Evolutionary conservation across 2,113 vertebrate genomes (phyloP).

Genomic region (human (Homo sapiens)): GRCh38 chr12:75042001-75042500

Average conservation of each 20-base stretch:
- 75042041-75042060: slow-evolving; percentile 85
- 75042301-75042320: slow-evolving; percentile 93
- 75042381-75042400: slow-evolving; percentile 94
- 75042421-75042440: slow-evolving; percentile 82
- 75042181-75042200: slow-evolving; percentile 83
- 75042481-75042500: slow-evolving; percentile 60
- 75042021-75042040: slow-evolving; percentile 73
- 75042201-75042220: neutral
- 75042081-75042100: slow-evolving; percentile 65
- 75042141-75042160: slow-evolving; percentile 65
- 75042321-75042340: slow-evolving; percentile 94
- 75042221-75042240: slow-evolving; percentile 82
- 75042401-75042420: slow-evolving; percentile 86
- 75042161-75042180: slow-evolving; percentile 80
- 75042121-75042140: slow-evolving; percentile 57
- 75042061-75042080: slow-evolving; percentile 76
- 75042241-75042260: slow-evolving; percentile 84
- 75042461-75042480: slow-evolving; percentile 75
- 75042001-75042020: slow-evolving; percentile 79
- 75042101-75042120: slow-evolving; percentile 57
- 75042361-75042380: slow-evolving; percentile 98
- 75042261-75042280: slow-evolving; percentile 91
- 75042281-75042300: slow-evolving; percentile 89
- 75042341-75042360: slow-evolving; percentile 96
- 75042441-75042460: slow-evolving; percentile 80